Evolutionary conservation across 2,888 invertebrate species (phyloP).

Genomic region (Napeogenes sylphis): DNA sequence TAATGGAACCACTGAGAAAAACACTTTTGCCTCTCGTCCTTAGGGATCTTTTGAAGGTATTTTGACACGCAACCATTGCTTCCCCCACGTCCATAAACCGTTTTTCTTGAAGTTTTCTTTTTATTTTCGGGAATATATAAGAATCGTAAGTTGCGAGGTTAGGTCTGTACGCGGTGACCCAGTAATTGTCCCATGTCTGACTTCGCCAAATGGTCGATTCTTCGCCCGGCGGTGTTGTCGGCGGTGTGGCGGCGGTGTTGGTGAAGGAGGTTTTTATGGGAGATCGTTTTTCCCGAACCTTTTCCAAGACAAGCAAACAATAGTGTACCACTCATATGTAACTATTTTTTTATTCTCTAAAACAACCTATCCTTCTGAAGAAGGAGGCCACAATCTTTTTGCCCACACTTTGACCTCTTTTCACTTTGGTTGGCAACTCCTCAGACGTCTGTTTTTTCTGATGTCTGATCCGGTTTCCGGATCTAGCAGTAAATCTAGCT

Average conservation of each 20-base stretch:
- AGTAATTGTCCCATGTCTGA: background rate
- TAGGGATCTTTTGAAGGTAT: too few relatives aligned
- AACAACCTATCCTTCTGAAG: background rate
- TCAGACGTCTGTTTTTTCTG: too few relatives aligned
- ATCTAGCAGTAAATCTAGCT: too few relatives aligned
- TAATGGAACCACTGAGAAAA: background rate
- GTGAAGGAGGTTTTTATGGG: background rate
- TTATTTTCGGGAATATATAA: conserved; percentile 3
- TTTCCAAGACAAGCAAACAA: too few relatives aligned
- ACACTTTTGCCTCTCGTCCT: background rate
- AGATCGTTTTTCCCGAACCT: too few relatives aligned
- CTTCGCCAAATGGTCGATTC: background rate
- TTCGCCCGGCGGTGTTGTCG: background rate
- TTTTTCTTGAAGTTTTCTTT: background rate
- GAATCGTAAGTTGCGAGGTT: background rate
- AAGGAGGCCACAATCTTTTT: conserved; percentile 4
- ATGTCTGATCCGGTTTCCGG: too few relatives aligned
- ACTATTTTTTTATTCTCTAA: too few relatives aligned
- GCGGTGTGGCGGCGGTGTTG: background rate
- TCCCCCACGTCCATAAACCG: too few relatives aligned
- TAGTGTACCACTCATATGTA: too few relatives aligned
- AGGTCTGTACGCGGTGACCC: background rate
- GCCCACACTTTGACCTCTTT: background rate
- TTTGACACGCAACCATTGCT: too few relatives aligned
- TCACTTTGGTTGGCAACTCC: conserved; percentile 1